Evolutionary conservation across 2,113 vertebrate species (phyloP).

Genomic region (Mellivora capensis): DNA sequence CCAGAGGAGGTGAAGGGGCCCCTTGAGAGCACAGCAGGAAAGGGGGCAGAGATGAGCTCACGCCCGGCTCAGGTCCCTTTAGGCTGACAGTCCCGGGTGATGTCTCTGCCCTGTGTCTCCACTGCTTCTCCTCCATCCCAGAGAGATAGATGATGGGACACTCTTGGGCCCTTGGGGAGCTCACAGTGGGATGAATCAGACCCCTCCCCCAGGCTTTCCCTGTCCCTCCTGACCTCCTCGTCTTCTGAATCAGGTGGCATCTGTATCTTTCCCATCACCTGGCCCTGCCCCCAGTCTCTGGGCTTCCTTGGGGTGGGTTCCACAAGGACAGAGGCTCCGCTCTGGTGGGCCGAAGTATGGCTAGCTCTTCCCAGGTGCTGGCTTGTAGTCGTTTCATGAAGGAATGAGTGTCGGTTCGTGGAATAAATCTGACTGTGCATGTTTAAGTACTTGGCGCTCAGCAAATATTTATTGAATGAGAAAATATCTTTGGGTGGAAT

Average conservation of each 20-base stretch:
- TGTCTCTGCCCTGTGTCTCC: fast-evolving
- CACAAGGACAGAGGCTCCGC: background rate
- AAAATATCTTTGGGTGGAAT: background rate
- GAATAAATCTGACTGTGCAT: background rate
- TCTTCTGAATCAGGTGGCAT: background rate
- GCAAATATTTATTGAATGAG: slow-evolving; percentile 1
- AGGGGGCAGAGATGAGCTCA: background rate
- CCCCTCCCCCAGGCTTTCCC: background rate
- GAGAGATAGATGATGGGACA: background rate
- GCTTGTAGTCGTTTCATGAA: background rate
- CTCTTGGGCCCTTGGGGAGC: fast-evolving
- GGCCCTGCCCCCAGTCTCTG: background rate
- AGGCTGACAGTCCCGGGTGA: background rate
- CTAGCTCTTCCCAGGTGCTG: background rate
- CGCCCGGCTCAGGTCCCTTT: background rate
- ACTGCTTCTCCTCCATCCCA: background rate
- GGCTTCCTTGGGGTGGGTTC: background rate
- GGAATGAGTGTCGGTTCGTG: background rate
- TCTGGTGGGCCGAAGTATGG: background rate
- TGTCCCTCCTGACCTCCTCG: background rate
- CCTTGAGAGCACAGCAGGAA: background rate
- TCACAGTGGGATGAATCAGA: background rate
- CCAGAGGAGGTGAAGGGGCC: background rate
- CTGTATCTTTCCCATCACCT: background rate
- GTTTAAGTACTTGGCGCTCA: background rate